These are phyloP conservation scores for Phrynosoma blainvillii DNA, from an alignment of 2,113 vertebrate species.

Conservation along the genomic window DNA sequence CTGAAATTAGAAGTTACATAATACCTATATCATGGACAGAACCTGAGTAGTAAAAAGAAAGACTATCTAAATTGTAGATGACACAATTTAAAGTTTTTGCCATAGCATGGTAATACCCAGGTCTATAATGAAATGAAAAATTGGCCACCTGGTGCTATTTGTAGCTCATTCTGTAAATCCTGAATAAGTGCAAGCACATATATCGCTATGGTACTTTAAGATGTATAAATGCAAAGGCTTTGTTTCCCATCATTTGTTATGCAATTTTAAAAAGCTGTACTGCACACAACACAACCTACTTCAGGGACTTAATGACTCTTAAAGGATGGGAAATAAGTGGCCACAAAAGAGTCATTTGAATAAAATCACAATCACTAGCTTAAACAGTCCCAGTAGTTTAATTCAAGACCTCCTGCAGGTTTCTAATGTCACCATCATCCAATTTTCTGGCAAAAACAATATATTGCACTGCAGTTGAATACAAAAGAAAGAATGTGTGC, in stretches of 20 bases:
- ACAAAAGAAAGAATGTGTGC: not conserved
- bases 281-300: not conserved
- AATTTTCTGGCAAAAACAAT: slow-evolving; percentile 6
- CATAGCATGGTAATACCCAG: not conserved
- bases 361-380: not conserved
- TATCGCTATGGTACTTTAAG: not conserved
- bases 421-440: not conserved
- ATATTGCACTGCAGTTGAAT: not conserved
- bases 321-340: not conserved
- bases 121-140: not conserved
- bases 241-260: not conserved
- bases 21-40: not conserved
- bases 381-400: slow-evolving; percentile 11
- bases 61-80: not conserved
- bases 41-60: not conserved
- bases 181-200: not conserved
- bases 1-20: not conserved
- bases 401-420: not conserved
- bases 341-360: slow-evolving; percentile 6
- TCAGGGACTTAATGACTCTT: not conserved
- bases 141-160: not conserved
- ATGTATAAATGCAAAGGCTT: not conserved
- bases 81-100: not conserved
- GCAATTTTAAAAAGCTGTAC: not conserved
- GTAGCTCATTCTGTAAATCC: not conserved